These are phyloP conservation scores for Buathra laborator DNA, from an alignment of 2,888 invertebrate species.

Conservation along the genomic window DNA sequence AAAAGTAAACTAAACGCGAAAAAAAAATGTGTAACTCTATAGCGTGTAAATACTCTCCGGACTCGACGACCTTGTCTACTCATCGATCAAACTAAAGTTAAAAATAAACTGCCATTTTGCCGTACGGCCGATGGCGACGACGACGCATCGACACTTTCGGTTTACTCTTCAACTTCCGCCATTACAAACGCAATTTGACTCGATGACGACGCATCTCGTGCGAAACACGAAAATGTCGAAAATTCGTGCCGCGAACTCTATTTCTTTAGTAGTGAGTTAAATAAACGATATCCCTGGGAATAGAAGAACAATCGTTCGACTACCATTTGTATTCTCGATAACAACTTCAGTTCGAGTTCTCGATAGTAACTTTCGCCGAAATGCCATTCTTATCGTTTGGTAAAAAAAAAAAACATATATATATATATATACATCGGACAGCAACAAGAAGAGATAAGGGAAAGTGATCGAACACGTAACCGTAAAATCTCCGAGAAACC, in stretches of 20 bases:
- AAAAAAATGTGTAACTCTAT: not conserved
- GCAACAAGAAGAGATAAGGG: slow-evolving; percentile 18
- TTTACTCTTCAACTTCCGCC: slow-evolving; percentile 15
- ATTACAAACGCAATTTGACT: slow-evolving; percentile 36
- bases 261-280: not conserved
- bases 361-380: slow-evolving; percentile 41
- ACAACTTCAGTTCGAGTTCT: not conserved
- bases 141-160: slow-evolving; percentile 62
- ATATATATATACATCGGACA: not conserved
- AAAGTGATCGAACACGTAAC: not conserved
- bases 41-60: not conserved
- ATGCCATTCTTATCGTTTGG: slow-evolving; percentile 23
- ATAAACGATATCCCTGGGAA: not conserved
- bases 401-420: not conserved
- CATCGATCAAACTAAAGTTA: slow-evolving; percentile 72
- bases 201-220: not conserved
- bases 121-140: slow-evolving; percentile 32
- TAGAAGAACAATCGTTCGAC: not conserved
- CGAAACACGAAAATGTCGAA: not conserved
- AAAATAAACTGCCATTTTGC: slow-evolving; percentile 63
- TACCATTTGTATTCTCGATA: slow-evolving; percentile 11
- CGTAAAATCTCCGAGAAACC: not conserved
- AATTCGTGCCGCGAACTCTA: no score
- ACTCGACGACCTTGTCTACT: slow-evolving; percentile 63
- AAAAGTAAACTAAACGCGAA: not conserved